Base-by-base conservation (phyloP, 2,888 invertebrate species). In the Imbricaverruca yamaguchii region DNA sequence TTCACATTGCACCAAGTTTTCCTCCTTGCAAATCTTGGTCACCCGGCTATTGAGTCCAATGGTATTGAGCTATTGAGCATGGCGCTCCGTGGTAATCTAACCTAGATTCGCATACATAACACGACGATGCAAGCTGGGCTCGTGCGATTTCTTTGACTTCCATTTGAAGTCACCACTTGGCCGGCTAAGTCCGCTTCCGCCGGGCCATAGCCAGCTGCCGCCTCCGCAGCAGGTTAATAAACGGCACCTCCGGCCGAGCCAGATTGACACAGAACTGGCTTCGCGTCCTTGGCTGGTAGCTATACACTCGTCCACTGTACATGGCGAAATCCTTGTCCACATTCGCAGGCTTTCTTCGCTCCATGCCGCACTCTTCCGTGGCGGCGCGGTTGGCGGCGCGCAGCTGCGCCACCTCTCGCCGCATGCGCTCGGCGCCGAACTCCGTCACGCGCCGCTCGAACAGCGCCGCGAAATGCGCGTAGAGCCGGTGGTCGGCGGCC, bases 401-500 rank as follows among this genome's bases (percentile, higher is more conserved):
- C 23, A 83, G 59, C 3, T n/a, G 61, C 1, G 80, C 59, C 23
- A 83, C 83, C 65, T 83, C 83, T 10, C 77, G 80, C 55, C 82
- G 81, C 83, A 83, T 83, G 2, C 83, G 81, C 9, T 69, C 80
- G 1, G 57, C 59, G 18, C 83, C 83, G 57, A 83, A 83, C 8
- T 55, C 80, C 25, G 81, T 80, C 39, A 83, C 78, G 0, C 81
- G 82, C 25, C 80, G 80, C 15, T 83, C 81, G 56, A 83, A 82
- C 25, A 81, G 82, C 11, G 80, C 81, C 59, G 56, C 56, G 77
- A 83, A 83, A 80, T 82, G 81, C 6, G 77, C 12, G 82, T 83
- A 83, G 10, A 83, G 78, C 79, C 80, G 81, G 59, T 81, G 80
- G 57, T 83, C 83, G 6, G 80, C 82, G 12, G 80, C 65, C 55